Percentiles rank a stretch among this genome's conserved stretches.
phyloP scores from a whole-genome alignment of 2,888 invertebrate species.

The Embidobia sp. region DNA sequence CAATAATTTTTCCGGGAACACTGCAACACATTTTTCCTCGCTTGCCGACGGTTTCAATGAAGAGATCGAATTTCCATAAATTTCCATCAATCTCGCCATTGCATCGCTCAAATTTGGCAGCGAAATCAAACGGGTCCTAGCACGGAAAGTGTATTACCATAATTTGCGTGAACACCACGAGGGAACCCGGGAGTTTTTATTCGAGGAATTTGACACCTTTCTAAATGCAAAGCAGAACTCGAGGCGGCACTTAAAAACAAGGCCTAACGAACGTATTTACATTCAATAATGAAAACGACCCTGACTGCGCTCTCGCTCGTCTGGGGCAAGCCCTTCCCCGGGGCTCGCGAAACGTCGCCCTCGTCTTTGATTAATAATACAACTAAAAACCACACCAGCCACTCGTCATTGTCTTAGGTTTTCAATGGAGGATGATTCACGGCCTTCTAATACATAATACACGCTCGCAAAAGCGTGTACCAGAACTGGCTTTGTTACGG shows the following conservation, averaged over 20 bases:
- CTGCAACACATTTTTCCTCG: no score
- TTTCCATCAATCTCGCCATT: conserved; percentile 14
- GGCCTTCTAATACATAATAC: conserved; percentile 51
- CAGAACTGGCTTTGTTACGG: conserved; percentile 48
- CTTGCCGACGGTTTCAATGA: no score
- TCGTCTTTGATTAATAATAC: conserved; percentile 58
- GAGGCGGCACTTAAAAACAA: conserved; percentile 54
- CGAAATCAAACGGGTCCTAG: conserved; percentile 21
- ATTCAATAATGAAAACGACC: conserved; percentile 58
- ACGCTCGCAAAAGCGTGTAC: conserved; percentile 39
- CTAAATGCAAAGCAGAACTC: conserved; percentile 59
- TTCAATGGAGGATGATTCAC: conserved; percentile 63
- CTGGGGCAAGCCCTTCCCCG: conserved; percentile 20
- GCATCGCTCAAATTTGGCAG: conserved; percentile 8
- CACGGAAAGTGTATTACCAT: conserved; percentile 40
- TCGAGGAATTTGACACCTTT: conserved; percentile 57
- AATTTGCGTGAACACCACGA: conserved; percentile 10
- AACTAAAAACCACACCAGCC: conserved; percentile 52
- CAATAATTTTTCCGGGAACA: no score
- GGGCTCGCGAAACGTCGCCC: conserved; percentile 23
- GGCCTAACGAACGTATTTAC: conserved; percentile 62
- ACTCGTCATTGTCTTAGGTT: conserved; percentile 59
- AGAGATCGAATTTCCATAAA: conserved; percentile 16
- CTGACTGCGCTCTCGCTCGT: conserved; percentile 8
- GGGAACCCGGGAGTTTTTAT: conserved; percentile 31